Conservation (phyloP, 2,888 invertebrate species). For the Melanophora roralis region DNA sequence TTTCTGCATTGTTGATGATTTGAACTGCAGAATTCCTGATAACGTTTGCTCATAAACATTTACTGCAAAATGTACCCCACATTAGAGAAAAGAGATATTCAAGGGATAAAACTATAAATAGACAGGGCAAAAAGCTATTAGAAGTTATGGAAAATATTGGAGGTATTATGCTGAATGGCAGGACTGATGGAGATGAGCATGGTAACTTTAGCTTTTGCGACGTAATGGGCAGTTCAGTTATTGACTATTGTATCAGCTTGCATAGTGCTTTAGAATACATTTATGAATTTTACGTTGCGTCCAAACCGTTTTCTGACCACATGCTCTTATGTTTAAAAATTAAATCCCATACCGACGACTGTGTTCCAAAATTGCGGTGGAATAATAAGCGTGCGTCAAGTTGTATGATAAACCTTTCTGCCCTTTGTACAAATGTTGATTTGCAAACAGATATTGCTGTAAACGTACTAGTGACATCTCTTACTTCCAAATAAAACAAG, state of each 20-base stretch:
- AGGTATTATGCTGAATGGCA: slow-evolving; percentile 9
- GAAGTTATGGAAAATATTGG: slow-evolving; percentile 9
- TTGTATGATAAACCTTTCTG: too few species aligned
- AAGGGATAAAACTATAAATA: not conserved
- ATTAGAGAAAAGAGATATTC: not conserved
- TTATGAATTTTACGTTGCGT: not conserved
- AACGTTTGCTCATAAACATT: too few species aligned
- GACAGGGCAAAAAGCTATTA: not conserved
- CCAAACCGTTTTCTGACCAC: too few species aligned
- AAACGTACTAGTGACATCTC: not conserved
- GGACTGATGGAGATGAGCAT: not conserved
- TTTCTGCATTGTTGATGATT: too few species aligned
- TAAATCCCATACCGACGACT: not conserved
- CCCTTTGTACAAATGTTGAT: not conserved
- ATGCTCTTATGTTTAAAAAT: not conserved
- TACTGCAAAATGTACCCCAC: too few species aligned
- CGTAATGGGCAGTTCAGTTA: not conserved
- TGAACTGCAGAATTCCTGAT: too few species aligned
- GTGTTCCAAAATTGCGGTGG: not conserved
- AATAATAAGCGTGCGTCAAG: not conserved
- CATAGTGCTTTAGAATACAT: not conserved
- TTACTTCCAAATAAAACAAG: not conserved
- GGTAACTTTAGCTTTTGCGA: not conserved
- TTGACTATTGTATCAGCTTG: slow-evolving; percentile 21
- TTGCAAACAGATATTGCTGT: not conserved